phyloP scores from a whole-genome alignment of 1,140 invertebrate species.

The Sitobion miscanthi region DNA sequence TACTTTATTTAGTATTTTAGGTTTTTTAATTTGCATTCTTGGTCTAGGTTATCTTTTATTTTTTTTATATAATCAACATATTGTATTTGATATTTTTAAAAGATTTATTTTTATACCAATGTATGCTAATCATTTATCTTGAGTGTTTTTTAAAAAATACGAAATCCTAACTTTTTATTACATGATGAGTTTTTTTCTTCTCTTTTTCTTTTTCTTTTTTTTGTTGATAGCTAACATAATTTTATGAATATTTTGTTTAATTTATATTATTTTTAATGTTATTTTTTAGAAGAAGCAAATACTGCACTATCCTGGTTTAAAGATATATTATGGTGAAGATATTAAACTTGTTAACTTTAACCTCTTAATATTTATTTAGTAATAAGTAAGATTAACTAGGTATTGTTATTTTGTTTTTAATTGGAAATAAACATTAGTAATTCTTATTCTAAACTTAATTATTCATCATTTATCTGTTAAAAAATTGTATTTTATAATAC shows the following conservation, averaged over 20 bases:
- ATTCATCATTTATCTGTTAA: not conserved
- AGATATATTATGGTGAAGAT: slow-evolving; percentile 49
- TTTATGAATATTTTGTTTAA: no score
- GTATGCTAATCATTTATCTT: not conserved
- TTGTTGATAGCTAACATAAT: no score
- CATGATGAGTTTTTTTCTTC: no score
- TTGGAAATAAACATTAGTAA: not conserved
- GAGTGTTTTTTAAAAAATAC: not conserved
- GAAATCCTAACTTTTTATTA: not conserved
- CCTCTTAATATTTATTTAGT: not conserved
- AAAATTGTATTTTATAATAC: not conserved
- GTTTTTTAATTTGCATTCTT: not conserved
- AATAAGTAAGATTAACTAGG: not conserved
- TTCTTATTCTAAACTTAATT: not conserved
- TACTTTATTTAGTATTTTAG: not conserved
- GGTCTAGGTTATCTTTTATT: not conserved
- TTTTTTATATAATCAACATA: not conserved
- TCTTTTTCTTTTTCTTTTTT: no score
- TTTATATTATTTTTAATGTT: not conserved
- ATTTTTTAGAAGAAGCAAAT: slow-evolving; percentile 23
- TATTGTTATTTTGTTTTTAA: not conserved
- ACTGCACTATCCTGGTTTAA: slow-evolving; percentile 23
- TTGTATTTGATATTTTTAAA: not conserved
- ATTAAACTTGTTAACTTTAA: not conserved
- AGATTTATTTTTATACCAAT: not conserved